Base-by-base conservation (phyloP, 2,888 invertebrate genomes). In the Nysson spinosus region DNA sequence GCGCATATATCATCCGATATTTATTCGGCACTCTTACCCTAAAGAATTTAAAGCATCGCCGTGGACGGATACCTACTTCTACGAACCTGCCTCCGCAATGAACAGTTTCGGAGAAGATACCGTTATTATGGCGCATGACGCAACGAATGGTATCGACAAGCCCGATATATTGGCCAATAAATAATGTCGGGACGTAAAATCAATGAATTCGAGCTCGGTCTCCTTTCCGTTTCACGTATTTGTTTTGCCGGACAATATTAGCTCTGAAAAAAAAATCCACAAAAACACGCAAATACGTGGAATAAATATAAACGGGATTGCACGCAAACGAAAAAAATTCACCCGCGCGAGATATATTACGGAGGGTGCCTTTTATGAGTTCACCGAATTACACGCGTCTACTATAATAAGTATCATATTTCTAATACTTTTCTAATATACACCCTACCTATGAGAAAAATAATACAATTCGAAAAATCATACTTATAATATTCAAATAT, bases 101-200 rank as follows among this genome's bases (percentile, higher is more conserved):
- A 78, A 77, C 81, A 77, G 74, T 80, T 79, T 82, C 75, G 60
- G 77, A 74, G 77, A 82, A 77, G 80, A 82, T 83, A 81, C 78
- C 80, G 78, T 83, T 84, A 81, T 83, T 83, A 82, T 83, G 78
- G 78, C 79, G 77, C 75, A 78, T 83, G 83, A 83, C 81, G 81
- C 83, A 80, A 81, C 83, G 83, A 84, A 80, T 85, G 85, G 76
- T 84, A 85, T 85, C 83, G 85, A 85, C 85, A 83, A 81, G 77
- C 68, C 54, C 74, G 77, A 84, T 84, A 80, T 83, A 84, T 83
- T 77, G 80, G 70, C 72, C 81, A 72, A 75, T 85, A 83, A 85
- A 85, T 85, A 81, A 84, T 83, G 80, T 75, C 58, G 61, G 68
- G 79, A 79, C 84, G 69, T 77, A 77, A 84, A 84, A 85, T 85